Evolutionary conservation across 2,888 invertebrate genomes (phyloP).

Genomic region (Cantharis flavilabris): DNA sequence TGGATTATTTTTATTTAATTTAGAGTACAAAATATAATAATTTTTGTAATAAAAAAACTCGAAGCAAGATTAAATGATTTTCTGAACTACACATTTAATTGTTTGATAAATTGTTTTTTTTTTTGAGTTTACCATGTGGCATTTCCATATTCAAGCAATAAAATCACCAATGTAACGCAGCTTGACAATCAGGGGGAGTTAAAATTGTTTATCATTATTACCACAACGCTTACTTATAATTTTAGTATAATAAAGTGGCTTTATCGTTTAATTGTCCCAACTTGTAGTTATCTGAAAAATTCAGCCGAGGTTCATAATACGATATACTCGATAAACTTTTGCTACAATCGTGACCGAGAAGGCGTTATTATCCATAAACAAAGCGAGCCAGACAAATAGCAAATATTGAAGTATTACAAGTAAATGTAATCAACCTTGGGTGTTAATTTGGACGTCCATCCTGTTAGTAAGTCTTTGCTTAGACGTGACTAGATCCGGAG

Average conservation of each 20-base stretch:
- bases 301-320: constrained; percentile 31
- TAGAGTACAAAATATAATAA: too few relatives aligned
- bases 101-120: too few relatives aligned
- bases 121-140: too few relatives aligned
- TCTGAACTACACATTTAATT: too few relatives aligned
- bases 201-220: background rate
- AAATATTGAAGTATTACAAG: background rate
- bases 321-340: constrained; percentile 36
- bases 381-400: constrained; percentile 25
- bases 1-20: too few relatives aligned
- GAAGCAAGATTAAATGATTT: too few relatives aligned
- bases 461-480: constrained; percentile 32
- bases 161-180: background rate
- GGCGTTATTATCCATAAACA: constrained; percentile 38
- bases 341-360: constrained; percentile 37
- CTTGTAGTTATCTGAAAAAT: constrained; percentile 25
- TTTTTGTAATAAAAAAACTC: too few relatives aligned
- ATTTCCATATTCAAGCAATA: too few relatives aligned
- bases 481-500: constrained; percentile 33
- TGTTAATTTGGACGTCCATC: constrained; percentile 13
- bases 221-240: background rate
- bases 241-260: background rate
- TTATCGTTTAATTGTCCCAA: constrained; percentile 22
- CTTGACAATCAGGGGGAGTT: background rate
- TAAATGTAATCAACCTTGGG: background rate